These are phyloP conservation scores for Piscicola geometra DNA, from an alignment of 2,888 invertebrate species.

Conservation along the genomic window DNA sequence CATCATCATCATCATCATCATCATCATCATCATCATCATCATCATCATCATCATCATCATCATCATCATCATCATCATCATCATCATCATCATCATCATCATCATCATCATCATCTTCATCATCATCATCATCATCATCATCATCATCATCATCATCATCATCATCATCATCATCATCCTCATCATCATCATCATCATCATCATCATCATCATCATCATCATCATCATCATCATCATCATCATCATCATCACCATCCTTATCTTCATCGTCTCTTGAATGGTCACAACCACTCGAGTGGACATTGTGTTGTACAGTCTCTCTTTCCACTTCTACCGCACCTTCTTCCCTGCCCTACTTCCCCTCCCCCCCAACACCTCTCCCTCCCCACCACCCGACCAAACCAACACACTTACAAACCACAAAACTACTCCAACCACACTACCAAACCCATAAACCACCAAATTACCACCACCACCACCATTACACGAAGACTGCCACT, in stretches of 20 bases:
- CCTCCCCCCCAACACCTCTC: too few relatives aligned
- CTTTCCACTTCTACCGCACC: too few relatives aligned
- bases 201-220: constrained; percentile 28
- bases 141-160: constrained; percentile 11
- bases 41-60: background rate
- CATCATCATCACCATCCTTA: constrained; percentile 20
- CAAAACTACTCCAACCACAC: too few relatives aligned
- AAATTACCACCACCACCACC: too few relatives aligned
- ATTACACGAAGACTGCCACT: too few relatives aligned
- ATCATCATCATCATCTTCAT: constrained; percentile 14
- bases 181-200: constrained; percentile 30
- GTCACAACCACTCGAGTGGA: constrained; percentile 2
- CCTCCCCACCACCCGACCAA: too few relatives aligned
- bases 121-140: constrained; percentile 21
- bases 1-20: background rate
- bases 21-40: background rate
- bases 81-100: constrained; percentile 4
- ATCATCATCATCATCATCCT: too few relatives aligned
- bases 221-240: constrained; percentile 29
- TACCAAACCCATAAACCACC: too few relatives aligned
- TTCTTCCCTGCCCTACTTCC: too few relatives aligned
- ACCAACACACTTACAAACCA: too few relatives aligned
- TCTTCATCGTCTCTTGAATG: constrained; percentile 4
- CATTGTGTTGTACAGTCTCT: background rate
- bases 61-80: constrained; percentile 9